Percentiles rank a stretch among this genome's conserved stretches.
Evolutionary conservation across 2,113 vertebrate genomes (phyloP).

Genomic region (Psophia crepitans): DNA sequence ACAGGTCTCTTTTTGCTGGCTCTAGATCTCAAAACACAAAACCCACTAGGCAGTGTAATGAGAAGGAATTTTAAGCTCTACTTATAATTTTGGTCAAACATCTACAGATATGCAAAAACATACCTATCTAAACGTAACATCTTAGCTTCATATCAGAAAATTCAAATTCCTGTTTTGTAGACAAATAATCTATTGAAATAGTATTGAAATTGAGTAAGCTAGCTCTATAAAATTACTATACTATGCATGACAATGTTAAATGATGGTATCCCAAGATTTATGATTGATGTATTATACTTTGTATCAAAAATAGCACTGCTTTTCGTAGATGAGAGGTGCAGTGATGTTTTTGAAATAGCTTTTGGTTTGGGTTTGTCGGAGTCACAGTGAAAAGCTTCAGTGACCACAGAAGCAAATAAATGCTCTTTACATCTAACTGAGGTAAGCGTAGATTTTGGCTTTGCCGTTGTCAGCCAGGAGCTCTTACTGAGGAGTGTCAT

Average conservation of each 20-base stretch:
- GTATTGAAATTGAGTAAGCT: background rate
- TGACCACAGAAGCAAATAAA: background rate
- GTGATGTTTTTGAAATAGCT: background rate
- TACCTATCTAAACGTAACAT: background rate
- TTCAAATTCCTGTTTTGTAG: background rate
- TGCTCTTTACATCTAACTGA: background rate
- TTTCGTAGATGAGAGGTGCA: background rate
- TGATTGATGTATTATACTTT: background rate
- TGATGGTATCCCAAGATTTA: background rate
- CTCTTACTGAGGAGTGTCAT: constrained; percentile 69
- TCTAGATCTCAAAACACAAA: background rate
- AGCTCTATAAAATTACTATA: background rate
- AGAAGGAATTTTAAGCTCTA: background rate
- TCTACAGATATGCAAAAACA: background rate
- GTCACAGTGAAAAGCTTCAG: background rate
- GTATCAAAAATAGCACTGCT: background rate
- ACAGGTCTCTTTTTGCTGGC: background rate
- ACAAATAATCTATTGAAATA: background rate
- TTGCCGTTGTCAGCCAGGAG: constrained; percentile 58
- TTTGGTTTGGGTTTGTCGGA: background rate
- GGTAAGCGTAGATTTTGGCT: background rate
- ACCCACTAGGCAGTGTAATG: background rate
- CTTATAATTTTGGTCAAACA: background rate
- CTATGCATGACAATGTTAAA: background rate
- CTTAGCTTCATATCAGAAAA: background rate